A percentile compares a stretch with the other conserved stretches of the same genome.
phyloP scores from a whole-genome alignment of 2,888 invertebrate genomes.

The Baronia brevicornis region DNA sequence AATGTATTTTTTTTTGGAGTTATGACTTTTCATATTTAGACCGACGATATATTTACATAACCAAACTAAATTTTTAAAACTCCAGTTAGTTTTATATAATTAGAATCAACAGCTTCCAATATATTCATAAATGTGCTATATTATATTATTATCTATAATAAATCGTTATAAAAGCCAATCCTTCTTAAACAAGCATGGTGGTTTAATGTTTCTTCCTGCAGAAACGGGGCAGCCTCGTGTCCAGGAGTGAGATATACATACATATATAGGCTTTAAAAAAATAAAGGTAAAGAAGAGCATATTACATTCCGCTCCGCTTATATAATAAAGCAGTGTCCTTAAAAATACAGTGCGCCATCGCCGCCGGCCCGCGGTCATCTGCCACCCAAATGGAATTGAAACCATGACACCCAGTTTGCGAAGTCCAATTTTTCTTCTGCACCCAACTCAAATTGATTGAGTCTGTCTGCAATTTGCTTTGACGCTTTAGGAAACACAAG shows the following conservation, averaged over 20 bases:
- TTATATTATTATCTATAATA: too few relatives aligned
- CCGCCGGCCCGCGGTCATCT: constrained; percentile 27
- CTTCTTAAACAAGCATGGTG: too few relatives aligned
- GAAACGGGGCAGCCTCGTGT: too few relatives aligned
- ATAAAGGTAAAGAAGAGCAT: neutral
- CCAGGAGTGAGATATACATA: constrained; percentile 14
- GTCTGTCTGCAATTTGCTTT: constrained; percentile 36
- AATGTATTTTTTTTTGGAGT: too few relatives aligned
- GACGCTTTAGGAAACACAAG: constrained; percentile 11
- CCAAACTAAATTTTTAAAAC: too few relatives aligned
- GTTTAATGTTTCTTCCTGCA: too few relatives aligned
- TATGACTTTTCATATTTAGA: too few relatives aligned
- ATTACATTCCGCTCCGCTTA: constrained; percentile 22
- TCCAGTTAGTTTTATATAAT: too few relatives aligned
- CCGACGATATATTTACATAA: too few relatives aligned
- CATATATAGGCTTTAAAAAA: neutral
- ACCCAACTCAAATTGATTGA: constrained; percentile 58
- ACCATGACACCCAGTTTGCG: constrained; percentile 58
- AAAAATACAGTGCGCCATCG: constrained; percentile 23
- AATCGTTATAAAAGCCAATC: too few relatives aligned
- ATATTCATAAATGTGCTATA: too few relatives aligned
- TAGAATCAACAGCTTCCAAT: too few relatives aligned
- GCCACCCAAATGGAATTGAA: constrained; percentile 62
- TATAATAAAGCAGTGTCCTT: constrained; percentile 13
- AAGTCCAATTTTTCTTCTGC: constrained; percentile 48